These are phyloP conservation scores for Leptocoma aspasia DNA, from an alignment of 2,113 vertebrate genomes.

Conservation along the genomic window DNA sequence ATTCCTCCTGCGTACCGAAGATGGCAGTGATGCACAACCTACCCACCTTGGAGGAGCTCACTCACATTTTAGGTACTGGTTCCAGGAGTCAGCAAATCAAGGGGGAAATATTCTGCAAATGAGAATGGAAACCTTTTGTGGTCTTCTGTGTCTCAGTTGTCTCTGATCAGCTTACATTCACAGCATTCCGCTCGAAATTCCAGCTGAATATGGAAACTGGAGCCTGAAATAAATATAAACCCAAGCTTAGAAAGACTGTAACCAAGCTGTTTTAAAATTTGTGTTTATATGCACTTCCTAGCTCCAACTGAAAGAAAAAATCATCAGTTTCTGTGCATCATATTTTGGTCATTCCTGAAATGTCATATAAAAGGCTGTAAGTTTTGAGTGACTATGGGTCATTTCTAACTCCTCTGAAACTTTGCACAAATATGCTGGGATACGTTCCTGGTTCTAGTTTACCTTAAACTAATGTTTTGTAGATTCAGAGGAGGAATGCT, in stretches of 20 bases:
- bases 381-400: background rate
- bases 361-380: background rate
- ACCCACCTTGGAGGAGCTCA: background rate
- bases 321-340: background rate
- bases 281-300: slow-evolving; percentile 22
- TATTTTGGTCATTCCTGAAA: background rate
- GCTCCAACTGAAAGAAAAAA: slow-evolving; percentile 44
- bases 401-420: background rate
- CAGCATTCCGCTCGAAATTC: background rate
- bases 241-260: slow-evolving; percentile 32
- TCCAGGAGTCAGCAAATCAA: slow-evolving; percentile 31
- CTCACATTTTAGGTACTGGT: background rate
- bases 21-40: slow-evolving; percentile 75
- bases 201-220: background rate
- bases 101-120: background rate
- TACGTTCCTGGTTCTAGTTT: background rate
- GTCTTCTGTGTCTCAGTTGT: background rate
- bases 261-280: slow-evolving; percentile 38
- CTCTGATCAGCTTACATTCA: background rate
- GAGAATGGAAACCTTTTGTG: background rate
- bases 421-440: background rate
- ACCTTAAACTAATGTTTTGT: background rate
- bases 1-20: slow-evolving; percentile 68
- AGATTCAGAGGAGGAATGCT: background rate
- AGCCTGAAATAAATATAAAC: background rate